A percentile compares a stretch with the other conserved stretches of the same genome.
These are phyloP conservation scores for Cephus rjabovi DNA, from an alignment of 2,888 invertebrate genomes.

Conservation along the genomic window DNA sequence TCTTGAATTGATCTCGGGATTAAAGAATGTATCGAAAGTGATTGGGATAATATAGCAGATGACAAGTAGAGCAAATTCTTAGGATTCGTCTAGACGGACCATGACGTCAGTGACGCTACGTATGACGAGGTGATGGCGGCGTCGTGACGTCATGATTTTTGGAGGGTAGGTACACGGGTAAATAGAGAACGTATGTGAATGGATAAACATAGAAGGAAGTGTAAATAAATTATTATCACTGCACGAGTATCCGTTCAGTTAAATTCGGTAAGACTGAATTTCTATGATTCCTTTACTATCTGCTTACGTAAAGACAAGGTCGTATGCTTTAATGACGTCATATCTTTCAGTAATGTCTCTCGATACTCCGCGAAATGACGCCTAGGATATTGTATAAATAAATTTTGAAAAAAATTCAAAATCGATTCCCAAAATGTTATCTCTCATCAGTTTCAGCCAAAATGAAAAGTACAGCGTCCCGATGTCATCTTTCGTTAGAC, in stretches of 20 bases:
- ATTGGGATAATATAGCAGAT: background rate
- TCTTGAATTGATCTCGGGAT: background rate
- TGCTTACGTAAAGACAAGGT: background rate
- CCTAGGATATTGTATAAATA: background rate
- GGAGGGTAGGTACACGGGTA: background rate
- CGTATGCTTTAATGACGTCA: background rate
- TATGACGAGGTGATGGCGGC: background rate
- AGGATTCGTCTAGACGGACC: conserved; percentile 16
- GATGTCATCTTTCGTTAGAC: background rate
- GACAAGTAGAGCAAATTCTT: conserved; percentile 21
- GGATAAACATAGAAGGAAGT: background rate
- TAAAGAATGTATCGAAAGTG: background rate
- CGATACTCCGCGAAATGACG: background rate
- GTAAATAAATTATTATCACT: background rate
- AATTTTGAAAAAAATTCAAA: background rate
- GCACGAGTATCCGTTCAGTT: background rate
- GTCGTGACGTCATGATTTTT: background rate
- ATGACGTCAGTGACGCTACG: background rate
- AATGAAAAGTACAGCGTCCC: background rate
- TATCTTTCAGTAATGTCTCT: background rate
- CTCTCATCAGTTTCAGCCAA: background rate
- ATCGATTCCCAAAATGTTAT: background rate
- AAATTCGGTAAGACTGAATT: background rate
- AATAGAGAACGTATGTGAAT: background rate
- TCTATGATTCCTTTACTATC: background rate